A percentile compares a stretch with the other conserved stretches of the same genome.
Evolutionary conservation across 1,140 invertebrate genomes (phyloP).

Genomic region (Drosophila ogumai): DNA sequence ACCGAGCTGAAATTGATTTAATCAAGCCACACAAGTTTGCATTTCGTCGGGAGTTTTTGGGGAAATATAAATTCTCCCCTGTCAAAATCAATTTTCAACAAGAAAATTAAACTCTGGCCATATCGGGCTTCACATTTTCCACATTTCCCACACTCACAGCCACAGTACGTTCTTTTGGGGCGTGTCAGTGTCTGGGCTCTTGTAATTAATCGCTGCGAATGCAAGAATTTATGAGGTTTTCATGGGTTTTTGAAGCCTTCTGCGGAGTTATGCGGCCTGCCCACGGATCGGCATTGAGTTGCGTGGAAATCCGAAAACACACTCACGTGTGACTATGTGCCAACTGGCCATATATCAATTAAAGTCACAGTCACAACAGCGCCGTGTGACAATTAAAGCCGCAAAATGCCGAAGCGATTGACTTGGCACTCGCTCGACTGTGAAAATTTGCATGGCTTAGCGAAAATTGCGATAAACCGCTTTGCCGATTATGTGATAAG

Average conservation of each 20-base stretch:
- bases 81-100: conserved; percentile 64
- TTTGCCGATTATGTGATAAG: conserved; percentile 60
- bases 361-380: conserved; percentile 75
- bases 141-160: conserved; percentile 52
- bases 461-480: conserved; percentile 71
- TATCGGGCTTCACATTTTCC: conserved; percentile 51
- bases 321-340: conserved; percentile 57
- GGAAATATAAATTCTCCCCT: conserved; percentile 58
- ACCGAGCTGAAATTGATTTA: conserved; percentile 62
- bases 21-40: conserved; percentile 59
- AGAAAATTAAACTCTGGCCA: conserved; percentile 34
- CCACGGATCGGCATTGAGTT: conserved; percentile 64
- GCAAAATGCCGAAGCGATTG: conserved; percentile 45
- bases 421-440: conserved; percentile 69
- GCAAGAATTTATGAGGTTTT: conserved; percentile 77
- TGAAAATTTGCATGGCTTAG: conserved; percentile 70
- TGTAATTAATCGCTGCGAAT: conserved; percentile 75
- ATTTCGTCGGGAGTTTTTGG: conserved; percentile 28
- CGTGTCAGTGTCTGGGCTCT: conserved; percentile 57
- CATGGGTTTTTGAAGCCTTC: conserved; percentile 67
- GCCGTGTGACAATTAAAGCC: conserved; percentile 74
- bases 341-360: conserved; percentile 72
- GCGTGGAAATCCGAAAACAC: conserved; percentile 55
- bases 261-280: conserved; percentile 64
- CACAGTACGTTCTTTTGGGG: conserved; percentile 50